A percentile compares a stretch with the other conserved stretches of the same genome.
These are phyloP conservation scores for Hofmannophila pseudospretella DNA, from an alignment of 2,888 invertebrate species.

Conservation along the genomic window DNA sequence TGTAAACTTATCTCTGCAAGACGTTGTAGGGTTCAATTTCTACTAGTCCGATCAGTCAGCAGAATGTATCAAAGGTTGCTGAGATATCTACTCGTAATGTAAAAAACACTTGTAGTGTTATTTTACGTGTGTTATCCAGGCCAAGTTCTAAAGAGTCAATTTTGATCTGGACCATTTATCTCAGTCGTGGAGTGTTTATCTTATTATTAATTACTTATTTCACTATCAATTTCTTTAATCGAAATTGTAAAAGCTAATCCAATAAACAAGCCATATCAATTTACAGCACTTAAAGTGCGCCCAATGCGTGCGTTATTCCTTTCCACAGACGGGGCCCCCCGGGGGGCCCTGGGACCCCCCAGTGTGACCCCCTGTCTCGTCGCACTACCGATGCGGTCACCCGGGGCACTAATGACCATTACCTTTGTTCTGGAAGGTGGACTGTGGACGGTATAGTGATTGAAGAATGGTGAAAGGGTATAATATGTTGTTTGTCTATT, in stretches of 20 bases:
- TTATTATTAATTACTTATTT: too few species aligned
- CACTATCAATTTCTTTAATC: neutral
- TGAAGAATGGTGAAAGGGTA: neutral
- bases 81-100: too few species aligned
- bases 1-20: too few species aligned
- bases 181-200: too few species aligned
- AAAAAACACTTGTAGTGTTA: too few species aligned
- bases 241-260: neutral
- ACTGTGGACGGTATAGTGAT: neutral
- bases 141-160: too few species aligned
- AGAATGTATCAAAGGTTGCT: too few species aligned
- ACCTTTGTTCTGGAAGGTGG: constrained; percentile 8
- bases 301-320: constrained; percentile 11
- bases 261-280: constrained; percentile 17
- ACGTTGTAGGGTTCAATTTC: too few species aligned
- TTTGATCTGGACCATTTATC: too few species aligned
- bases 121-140: too few species aligned
- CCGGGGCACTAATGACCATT: constrained; percentile 20
- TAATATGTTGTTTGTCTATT: too few species aligned
- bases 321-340: constrained; percentile 7
- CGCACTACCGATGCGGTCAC: constrained; percentile 10
- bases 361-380: constrained; percentile 7
- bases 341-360: constrained; percentile 11
- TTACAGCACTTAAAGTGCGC: constrained; percentile 21
- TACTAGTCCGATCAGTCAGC: too few species aligned